phyloP scores from a whole-genome alignment of 2,888 invertebrate genomes.

The Strigamia transsilvanica region DNA sequence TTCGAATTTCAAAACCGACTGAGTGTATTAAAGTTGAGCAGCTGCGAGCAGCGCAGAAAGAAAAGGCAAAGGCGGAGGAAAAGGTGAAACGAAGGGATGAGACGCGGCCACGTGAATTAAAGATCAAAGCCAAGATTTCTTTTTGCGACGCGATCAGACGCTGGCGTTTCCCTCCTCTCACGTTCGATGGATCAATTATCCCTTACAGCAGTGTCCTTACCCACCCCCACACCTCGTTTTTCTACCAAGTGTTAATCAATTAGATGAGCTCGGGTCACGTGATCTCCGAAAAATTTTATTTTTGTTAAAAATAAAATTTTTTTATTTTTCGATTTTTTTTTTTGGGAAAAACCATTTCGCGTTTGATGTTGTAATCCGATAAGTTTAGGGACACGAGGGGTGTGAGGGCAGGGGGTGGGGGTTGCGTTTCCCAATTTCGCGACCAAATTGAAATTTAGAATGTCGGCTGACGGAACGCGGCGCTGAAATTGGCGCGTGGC shows the following conservation, averaged over 20 bases:
- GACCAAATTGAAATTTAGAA: slow-evolving; percentile 44
- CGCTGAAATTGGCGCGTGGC: slow-evolving; percentile 43
- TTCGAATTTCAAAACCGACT: not conserved
- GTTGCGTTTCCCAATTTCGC: slow-evolving; percentile 19
- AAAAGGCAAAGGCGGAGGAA: not conserved
- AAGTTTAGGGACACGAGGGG: slow-evolving; percentile 33
- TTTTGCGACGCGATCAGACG: slow-evolving; percentile 44
- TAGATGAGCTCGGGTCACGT: not conserved
- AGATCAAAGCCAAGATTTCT: slow-evolving; percentile 42
- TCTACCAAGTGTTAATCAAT: not conserved
- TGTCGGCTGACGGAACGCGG: slow-evolving; percentile 29
- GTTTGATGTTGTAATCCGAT: slow-evolving; percentile 39
- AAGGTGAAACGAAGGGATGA: slow-evolving; percentile 32
- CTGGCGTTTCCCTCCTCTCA: not conserved
- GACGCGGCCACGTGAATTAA: slow-evolving; percentile 43
- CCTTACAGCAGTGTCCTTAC: not conserved
- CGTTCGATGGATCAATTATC: slow-evolving; percentile 43
- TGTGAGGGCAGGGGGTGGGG: not conserved
- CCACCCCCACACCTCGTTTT: too few relatives aligned
- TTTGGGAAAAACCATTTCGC: not conserved
- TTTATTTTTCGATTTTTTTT: not conserved
- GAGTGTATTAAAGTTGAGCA: slow-evolving; percentile 29
- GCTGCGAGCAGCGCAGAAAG: not conserved
- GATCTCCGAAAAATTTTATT: not conserved
- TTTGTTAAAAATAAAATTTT: not conserved